Base-by-base conservation (phyloP, 1,140 invertebrate species). In the Zaprionus gabonicus region DNA sequence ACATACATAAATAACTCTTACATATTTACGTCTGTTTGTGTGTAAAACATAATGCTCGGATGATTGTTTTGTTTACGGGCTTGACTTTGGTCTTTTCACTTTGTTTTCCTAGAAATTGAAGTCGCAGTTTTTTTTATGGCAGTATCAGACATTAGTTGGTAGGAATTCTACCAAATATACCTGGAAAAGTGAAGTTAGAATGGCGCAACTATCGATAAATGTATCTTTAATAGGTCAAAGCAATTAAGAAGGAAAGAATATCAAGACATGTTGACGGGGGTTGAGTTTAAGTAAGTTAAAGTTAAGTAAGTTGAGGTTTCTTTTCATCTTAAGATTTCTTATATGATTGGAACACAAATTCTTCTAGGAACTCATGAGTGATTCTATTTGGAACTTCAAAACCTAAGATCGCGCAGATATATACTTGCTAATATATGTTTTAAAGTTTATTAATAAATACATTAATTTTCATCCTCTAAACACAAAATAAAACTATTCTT, bases 51-150 rank as follows among this genome's bases (percentile, higher is more conserved):
- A 46, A n/a, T 46, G n/a, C 41, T 7, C n/a, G n/a, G 7, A 46
- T 46, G 41, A 46, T 10, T 46, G 41, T 46, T 9, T 46, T 46
- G 41, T 46, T 46, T 46, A 46, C 41, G n/a, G 38, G 13, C 38
- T 41, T 17, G 41, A n/a, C n/a, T 17, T 46, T 46, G 41, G 41
- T 46, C n/a, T 46, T 41, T 9, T 46, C 41, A 46, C 41, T 46
- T 46, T 46, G 10, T 9, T 46, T 46, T 17, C 41, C 7, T 46
- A n/a, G 41, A 46, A 46, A 9, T 17, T n/a, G 7, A 46, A 46
- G 41, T 46, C 41, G 41, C 41, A 46, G 17, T 41, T 41, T 41
- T 41, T 41, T n/a, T 15, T 41, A n/a, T 34, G 38, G 6, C 13
- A n/a, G 15, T 41, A 41, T 41, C 38, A n/a, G 38, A 41, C 38